These are phyloP conservation scores for Peromyscus melanophrys DNA, from an alignment of 2,797 vertebrate species.

Conservation along the genomic window DNA sequence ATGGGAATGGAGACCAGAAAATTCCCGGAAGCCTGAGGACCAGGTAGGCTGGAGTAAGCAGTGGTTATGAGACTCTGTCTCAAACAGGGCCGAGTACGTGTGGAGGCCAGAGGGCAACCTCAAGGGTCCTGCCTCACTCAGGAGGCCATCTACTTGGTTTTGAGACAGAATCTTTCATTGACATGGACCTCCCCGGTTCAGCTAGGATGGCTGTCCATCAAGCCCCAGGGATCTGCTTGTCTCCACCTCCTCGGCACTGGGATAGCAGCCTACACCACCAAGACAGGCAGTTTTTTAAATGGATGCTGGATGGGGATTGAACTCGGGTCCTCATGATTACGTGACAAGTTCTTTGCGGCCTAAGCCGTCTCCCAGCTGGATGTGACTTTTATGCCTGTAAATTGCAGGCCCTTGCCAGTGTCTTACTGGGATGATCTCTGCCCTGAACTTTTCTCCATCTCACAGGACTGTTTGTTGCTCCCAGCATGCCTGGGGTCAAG, in stretches of 20 bases:
- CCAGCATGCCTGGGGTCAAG: neutral
- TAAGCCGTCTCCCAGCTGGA: neutral
- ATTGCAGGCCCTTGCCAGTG: no score
- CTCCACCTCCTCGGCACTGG: neutral
- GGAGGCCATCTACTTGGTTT: neutral
- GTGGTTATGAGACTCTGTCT: neutral
- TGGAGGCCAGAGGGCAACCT: neutral
- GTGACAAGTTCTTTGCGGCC: neutral
- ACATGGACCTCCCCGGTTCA: neutral
- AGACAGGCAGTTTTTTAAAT: neutral
- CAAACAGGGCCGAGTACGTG: neutral
- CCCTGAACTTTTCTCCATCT: neutral
- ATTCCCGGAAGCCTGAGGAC: neutral
- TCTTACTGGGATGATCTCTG: neutral
- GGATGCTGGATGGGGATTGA: neutral
- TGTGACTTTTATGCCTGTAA: neutral
- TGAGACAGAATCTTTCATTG: neutral
- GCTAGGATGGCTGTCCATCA: neutral
- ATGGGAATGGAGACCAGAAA: neutral
- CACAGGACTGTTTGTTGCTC: accelerated
- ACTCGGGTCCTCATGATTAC: neutral
- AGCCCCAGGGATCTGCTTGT: neutral
- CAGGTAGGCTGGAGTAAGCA: neutral
- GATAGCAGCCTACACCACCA: neutral
- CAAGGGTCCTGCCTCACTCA: neutral